Evolutionary conservation across 2,888 invertebrate genomes (phyloP), one percentile per base, ranked within the genome.

Genomic region (Melieria crassipennis): DNA sequence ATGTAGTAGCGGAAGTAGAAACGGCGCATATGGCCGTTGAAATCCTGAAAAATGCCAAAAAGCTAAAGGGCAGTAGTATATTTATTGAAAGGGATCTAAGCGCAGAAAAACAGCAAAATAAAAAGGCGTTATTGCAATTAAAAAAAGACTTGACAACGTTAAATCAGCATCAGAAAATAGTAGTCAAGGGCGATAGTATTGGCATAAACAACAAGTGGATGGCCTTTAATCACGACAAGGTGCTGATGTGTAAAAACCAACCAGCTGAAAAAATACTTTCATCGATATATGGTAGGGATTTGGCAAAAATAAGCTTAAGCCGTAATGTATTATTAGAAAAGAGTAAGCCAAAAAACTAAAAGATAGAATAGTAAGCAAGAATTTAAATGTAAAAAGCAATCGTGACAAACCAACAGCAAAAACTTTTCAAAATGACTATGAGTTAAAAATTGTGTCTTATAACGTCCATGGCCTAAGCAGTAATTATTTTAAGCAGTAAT

Each of bases 281-380:
- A 13, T 16, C 13, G 7, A 61, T 45, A n/a, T 61, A 61, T 13
- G 61, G 45, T 16, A 45, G 9, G 50, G 9, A 50, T 50, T 9
- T 50, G 10, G 11, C 7, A 61, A 61, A 42, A 45, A 43, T 5
- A 11, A 9, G 42, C 9, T 43, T 61, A 42, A 43, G 10, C 42
- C 42, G 9, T 61, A 43, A 61, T 13, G 13, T 11, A 10, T 10
- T 6, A 7, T 43, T 43, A 43, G 43, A 61, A 43, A 61, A 61
- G 9, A 11, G 7, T 42, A 61, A 61, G 7, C 10, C 61, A 61
- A 61, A 61, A 61, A 61, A 61, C 61, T 61, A 61, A 45, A 61
- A 61, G 10, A 4, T 42, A 61, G 11, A n/a, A n/a, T n/a, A n/a
- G n/a, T n/a, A n/a, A n/a, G n/a, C n/a, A n/a, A n/a, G n/a, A n/a